Percentiles rank a stretch among this genome's conserved stretches.
Conservation (phyloP, 2,888 invertebrate species). For the Lasioglossum malachurum region DNA sequence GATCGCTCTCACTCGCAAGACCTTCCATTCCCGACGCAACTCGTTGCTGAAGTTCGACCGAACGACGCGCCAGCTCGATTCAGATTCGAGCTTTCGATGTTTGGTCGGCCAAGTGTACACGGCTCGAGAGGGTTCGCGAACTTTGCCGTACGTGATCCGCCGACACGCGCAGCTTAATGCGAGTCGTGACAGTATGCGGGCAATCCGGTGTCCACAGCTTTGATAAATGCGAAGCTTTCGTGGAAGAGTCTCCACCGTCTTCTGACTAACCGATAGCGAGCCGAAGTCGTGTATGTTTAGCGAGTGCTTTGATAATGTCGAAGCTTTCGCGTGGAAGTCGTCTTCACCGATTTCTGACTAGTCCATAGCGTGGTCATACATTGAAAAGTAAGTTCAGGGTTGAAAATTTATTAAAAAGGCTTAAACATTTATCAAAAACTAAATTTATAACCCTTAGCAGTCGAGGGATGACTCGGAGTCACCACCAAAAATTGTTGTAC, state of each 20-base stretch:
- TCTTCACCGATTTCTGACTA: not conserved
- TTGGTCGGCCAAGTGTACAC: not conserved
- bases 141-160: conserved; percentile 1
- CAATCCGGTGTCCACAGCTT: not conserved
- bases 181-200: not conserved
- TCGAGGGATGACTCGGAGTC: too few relatives aligned
- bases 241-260: not conserved
- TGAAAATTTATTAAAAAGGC: too few relatives aligned
- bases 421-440: too few relatives aligned
- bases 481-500: too few relatives aligned
- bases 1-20: not conserved
- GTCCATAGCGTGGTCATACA: too few relatives aligned
- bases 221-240: not conserved
- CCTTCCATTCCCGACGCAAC: not conserved
- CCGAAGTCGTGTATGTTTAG: not conserved
- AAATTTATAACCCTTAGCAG: too few relatives aligned
- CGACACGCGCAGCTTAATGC: not conserved
- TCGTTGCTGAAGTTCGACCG: not conserved
- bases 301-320: not conserved
- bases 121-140: not conserved
- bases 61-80: not conserved
- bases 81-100: conserved; percentile 5
- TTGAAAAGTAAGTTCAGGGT: too few relatives aligned
- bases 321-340: not conserved
- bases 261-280: not conserved